These are phyloP conservation scores for Emydocephalus ijimae DNA, from an alignment of 2,113 vertebrate genomes.

Conservation along the genomic window DNA sequence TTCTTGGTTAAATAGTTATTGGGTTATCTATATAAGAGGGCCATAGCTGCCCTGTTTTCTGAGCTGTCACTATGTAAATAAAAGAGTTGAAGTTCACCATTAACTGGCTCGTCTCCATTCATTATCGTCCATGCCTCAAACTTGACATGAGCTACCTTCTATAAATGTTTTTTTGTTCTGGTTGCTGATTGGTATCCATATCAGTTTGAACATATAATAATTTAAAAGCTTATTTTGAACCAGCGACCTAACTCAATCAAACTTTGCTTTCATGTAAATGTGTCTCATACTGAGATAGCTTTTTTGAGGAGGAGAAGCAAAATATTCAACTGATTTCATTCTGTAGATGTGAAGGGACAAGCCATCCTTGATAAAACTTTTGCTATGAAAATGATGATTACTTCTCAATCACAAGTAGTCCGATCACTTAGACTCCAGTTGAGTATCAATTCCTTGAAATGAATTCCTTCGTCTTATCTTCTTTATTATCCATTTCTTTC, in stretches of 20 bases:
- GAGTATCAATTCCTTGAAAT: neutral
- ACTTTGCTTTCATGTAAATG: neutral
- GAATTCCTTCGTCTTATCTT: neutral
- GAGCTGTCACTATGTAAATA: no score
- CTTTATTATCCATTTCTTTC: neutral
- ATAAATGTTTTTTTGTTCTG: neutral
- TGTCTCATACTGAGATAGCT: neutral
- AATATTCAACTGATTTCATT: neutral
- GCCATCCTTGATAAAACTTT: neutral
- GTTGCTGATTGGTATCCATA: neutral
- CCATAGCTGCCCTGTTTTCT: no score
- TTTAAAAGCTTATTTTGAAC: constrained; percentile 10
- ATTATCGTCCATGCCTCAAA: no score
- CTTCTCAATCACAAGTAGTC: neutral
- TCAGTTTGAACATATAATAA: neutral
- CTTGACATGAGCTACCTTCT: neutral
- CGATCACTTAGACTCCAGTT: neutral
- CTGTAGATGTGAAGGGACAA: neutral
- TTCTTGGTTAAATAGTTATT: no score
- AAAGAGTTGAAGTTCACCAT: no score
- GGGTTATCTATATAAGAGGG: no score
- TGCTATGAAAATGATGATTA: neutral
- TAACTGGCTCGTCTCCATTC: no score
- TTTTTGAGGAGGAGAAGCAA: neutral
- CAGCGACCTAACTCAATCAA: neutral